Evolutionary conservation across 2,797 vertebrate genomes (phyloP), one percentile per base, ranked within the genome.

Genomic region (Parauchenoglanis ngamensis): DNA sequence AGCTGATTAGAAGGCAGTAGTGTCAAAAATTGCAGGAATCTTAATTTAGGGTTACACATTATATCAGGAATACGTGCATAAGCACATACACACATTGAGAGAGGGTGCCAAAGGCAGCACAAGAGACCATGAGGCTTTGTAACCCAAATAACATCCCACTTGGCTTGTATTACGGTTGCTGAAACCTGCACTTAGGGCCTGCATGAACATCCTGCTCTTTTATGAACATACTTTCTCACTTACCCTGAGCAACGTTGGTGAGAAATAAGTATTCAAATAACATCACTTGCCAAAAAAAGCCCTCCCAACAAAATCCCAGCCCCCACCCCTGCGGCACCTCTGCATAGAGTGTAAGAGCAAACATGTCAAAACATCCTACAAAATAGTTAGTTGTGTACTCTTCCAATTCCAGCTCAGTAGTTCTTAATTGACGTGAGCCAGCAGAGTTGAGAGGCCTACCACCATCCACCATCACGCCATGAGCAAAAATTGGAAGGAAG

Each of bases 321-420:
- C 68, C n/a, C 25, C 31, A 11, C 3, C 56, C 65, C 28, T 28
- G n/a, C 73, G 10, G 21, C 54, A 44, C 31, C 19, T 23, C 8
- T 54, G 23, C 70, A 79, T 86, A 85, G 83, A 82, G 77, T 87
- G 80, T 84, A 85, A 82, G 68, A 61, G 40, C 72, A 44, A 85
- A 80, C 87, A 88, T 93, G 92, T 92, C 88, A 93, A 93, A 93
- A 92, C 92, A 93, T 15, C 86, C 89, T 87, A 82, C 61, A 80
- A 84, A 82, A 83, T 73, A 65, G 52, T 44, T 72, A 88, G 88
- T 91, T 94, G 92, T 87, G 90, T 88, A 92, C 93, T 91, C 92
- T 94, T 94, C 94, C 95, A 94, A 96, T 96, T 96, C 95, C 96
- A 96, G 91, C 94, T 92, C 40, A 95, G 97, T 95, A 93, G 93